Conservation (phyloP, 2,888 invertebrate species). For the Rotaria macrura region DNA sequence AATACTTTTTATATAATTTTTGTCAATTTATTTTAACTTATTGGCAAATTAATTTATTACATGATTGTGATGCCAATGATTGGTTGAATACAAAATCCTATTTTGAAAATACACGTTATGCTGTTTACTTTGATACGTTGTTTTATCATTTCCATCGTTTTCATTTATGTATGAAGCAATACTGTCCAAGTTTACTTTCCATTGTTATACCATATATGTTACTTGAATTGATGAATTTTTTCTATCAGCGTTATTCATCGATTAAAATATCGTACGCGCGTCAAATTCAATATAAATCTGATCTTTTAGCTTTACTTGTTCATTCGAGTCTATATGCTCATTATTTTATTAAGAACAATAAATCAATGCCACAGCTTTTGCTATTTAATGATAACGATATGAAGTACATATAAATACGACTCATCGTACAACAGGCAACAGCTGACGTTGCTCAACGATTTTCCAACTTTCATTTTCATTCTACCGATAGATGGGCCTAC, state of each 20-base stretch:
- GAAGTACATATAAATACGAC: not conserved
- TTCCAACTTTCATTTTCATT: no score
- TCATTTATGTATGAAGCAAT: not conserved
- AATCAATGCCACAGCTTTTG: not conserved
- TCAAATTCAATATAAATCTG: not conserved
- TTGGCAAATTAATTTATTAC: not conserved
- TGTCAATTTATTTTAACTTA: not conserved
- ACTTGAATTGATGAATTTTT: not conserved
- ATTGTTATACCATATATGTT: not conserved
- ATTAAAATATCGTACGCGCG: not conserved
- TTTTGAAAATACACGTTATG: conserved; percentile 5
- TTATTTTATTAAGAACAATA: not conserved
- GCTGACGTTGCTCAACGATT: no score
- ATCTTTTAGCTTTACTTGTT: not conserved
- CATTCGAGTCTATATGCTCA: not conserved
- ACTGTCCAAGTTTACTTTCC: not conserved
- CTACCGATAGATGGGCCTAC: no score
- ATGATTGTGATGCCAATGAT: not conserved
- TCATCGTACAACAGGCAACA: no score
- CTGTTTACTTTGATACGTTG: not conserved
- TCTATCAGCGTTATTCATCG: not conserved
- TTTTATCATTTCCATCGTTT: not conserved
- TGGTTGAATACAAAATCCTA: not conserved
- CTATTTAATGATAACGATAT: not conserved
- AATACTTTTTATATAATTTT: not conserved